Percentiles rank a stretch among this genome's conserved stretches.
Conservation (phyloP, 1,140 invertebrate genomes). For the Drosophila ambigua region DNA sequence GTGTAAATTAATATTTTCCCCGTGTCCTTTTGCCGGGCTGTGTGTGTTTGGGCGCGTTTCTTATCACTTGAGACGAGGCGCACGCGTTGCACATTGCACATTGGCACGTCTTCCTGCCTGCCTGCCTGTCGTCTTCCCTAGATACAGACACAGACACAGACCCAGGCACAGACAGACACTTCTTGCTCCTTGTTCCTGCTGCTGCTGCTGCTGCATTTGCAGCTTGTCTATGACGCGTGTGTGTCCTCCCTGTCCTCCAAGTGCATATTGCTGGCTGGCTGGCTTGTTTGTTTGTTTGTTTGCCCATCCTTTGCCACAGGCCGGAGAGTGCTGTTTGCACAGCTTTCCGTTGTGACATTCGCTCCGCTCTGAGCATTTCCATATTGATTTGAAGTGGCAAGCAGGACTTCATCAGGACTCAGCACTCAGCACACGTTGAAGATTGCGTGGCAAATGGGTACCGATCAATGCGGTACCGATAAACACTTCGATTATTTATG, state of each 20-base stretch:
- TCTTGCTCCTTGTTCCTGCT: constrained; percentile 2
- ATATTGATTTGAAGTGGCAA: constrained; percentile 40
- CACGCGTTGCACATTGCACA: constrained; percentile 75
- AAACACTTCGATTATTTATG: no score
- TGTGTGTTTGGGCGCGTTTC: constrained; percentile 21
- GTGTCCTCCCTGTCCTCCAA: constrained; percentile 29
- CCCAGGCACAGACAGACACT: background rate
- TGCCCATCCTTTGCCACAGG: constrained; percentile 54
- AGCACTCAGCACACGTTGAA: background rate
- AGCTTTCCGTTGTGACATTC: constrained; percentile 62
- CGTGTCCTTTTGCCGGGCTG: constrained; percentile 34
- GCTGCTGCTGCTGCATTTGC: constrained; percentile 41
- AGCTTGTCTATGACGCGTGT: constrained; percentile 73
- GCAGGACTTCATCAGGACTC: no score
- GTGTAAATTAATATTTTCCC: constrained; percentile 78
- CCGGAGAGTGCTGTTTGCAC: constrained; percentile 49
- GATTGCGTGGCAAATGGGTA: constrained; percentile 12
- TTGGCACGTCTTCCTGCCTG: constrained; percentile 53
- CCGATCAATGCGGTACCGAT: no score
- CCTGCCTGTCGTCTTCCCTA: background rate
- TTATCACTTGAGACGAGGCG: constrained; percentile 65
- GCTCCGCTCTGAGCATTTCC: constrained; percentile 20
- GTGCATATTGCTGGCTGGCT: constrained; percentile 41
- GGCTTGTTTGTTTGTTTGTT: constrained; percentile 69
- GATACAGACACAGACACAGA: no score